phyloP scores from a whole-genome alignment of 2,888 invertebrate genomes.

The Sepioteuthis lessoniana region DNA sequence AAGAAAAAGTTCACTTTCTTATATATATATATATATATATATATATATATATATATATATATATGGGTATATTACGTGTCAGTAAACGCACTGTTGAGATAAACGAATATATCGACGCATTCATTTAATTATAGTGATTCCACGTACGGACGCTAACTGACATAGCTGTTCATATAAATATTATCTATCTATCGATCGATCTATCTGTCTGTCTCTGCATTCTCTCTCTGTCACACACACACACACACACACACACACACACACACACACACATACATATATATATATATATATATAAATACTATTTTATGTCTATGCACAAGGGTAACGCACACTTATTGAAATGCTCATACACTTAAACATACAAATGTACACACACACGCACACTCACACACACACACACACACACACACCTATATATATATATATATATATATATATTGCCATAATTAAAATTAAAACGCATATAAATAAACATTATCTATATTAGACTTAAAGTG shows the following conservation, averaged over 20 bases:
- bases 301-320: too few species aligned
- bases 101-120: too few species aligned
- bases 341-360: neutral
- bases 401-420: neutral
- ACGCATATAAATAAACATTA: neutral
- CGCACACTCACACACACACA: neutral
- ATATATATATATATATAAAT: neutral
- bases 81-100: too few species aligned
- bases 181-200: neutral
- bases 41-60: neutral
- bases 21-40: neutral
- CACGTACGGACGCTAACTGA: neutral
- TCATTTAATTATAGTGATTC: too few species aligned
- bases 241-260: neutral
- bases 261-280: neutral
- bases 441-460: neutral
- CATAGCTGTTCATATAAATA: neutral
- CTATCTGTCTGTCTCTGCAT: neutral
- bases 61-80: neutral
- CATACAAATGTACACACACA: neutral
- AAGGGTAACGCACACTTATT: neutral
- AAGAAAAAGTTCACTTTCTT: too few species aligned
- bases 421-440: neutral
- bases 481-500: neutral
- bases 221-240: neutral